These are phyloP conservation scores for Suillia variegata DNA, from an alignment of 2,888 invertebrate species.

Conservation along the genomic window DNA sequence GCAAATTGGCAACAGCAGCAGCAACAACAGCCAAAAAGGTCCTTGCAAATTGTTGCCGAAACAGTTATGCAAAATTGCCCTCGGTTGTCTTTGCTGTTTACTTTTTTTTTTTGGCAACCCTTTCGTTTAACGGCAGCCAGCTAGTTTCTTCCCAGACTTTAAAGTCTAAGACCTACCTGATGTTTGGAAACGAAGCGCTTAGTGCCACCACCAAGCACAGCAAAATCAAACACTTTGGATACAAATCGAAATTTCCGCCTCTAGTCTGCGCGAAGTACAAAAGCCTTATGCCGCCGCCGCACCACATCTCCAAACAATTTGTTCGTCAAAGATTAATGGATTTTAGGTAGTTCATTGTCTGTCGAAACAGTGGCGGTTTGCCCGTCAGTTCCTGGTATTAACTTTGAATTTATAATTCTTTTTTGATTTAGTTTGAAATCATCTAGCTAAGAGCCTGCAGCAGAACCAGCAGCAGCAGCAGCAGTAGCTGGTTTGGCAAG, in stretches of 20 bases:
- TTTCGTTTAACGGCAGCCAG: neutral
- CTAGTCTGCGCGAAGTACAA: neutral
- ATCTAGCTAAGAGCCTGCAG: too few species aligned
- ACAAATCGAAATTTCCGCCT: neutral
- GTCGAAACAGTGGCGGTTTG: conserved; percentile 45
- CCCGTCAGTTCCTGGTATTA: conserved; percentile 51
- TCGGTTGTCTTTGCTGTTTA: neutral
- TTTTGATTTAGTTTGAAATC: too few species aligned
- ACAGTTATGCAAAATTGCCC: neutral
- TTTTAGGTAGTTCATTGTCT: conserved; percentile 15
- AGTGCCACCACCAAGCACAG: neutral
- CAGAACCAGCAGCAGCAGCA: too few species aligned
- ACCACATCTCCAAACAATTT: conserved; percentile 18
- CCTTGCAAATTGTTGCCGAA: neutral
- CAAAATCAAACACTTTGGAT: too few species aligned
- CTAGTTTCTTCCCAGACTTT: too few species aligned
- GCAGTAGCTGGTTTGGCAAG: neutral
- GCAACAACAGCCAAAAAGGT: neutral
- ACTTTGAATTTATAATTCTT: conserved; percentile 50
- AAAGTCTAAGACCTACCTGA: neutral
- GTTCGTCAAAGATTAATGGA: conserved; percentile 42
- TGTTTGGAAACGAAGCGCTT: too few species aligned
- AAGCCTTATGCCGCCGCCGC: neutral
- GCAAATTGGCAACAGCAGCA: neutral
- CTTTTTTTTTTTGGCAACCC: too few species aligned